Percentiles rank a stretch among this genome's conserved stretches.
These are phyloP conservation scores for Melanerpes formicivorus DNA, from an alignment of 2,113 vertebrate species.

Conservation along the genomic window DNA sequence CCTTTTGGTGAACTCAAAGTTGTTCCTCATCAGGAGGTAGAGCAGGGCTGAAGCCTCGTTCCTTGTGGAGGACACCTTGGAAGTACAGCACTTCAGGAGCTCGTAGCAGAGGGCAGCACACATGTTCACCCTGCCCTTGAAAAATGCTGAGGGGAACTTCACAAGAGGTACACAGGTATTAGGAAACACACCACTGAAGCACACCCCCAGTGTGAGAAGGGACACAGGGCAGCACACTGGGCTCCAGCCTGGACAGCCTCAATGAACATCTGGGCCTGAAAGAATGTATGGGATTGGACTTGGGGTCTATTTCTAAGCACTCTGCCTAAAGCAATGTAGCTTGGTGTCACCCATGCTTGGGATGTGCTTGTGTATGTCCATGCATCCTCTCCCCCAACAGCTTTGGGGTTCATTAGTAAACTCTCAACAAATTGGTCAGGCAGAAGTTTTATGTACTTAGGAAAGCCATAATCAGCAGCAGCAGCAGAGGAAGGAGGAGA, in stretches of 20 bases:
- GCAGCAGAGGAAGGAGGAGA: background rate
- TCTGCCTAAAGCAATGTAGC: background rate
- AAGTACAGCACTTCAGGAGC: constrained; percentile 95
- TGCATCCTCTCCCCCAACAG: background rate
- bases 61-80: constrained; percentile 88
- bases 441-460: background rate
- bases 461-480: background rate
- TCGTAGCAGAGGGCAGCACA: constrained; percentile 95
- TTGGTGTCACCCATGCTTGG: background rate
- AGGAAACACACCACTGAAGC: background rate
- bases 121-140: constrained; percentile 93
- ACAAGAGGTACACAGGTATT: background rate
- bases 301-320: background rate
- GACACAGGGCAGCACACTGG: background rate
- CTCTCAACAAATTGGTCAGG: background rate
- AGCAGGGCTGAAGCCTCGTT: constrained; percentile 93
- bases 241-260: background rate
- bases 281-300: background rate
- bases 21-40: constrained; percentile 96
- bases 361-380: background rate
- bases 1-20: constrained; percentile 96
- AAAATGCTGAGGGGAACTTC: constrained; percentile 92
- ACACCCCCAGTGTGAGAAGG: background rate
- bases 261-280: background rate
- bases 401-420: background rate